phyloP scores from a whole-genome alignment of 1,140 invertebrate genomes.

The Maconellicoccus hirsutus region DNA sequence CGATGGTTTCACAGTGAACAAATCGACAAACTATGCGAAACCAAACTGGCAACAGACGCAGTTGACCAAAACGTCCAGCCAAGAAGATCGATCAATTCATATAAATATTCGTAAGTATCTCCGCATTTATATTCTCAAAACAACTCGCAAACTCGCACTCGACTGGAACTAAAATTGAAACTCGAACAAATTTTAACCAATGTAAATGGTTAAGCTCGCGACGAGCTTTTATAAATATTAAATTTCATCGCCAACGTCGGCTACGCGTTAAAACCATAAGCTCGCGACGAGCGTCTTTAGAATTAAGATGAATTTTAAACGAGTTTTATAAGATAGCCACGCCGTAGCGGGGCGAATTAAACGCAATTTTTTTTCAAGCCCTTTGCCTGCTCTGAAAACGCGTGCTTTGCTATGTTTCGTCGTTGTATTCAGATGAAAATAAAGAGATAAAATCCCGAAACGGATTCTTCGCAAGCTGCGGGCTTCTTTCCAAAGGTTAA shows the following conservation, averaged over 20 bases:
- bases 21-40: not conserved
- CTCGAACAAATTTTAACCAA: not conserved
- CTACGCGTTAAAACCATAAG: too few species aligned
- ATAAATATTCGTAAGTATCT: not conserved
- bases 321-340: too few species aligned
- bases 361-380: too few species aligned
- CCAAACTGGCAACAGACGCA: not conserved
- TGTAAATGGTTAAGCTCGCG: not conserved
- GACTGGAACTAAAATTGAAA: not conserved
- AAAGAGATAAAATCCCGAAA: too few species aligned
- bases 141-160: not conserved
- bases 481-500: too few species aligned
- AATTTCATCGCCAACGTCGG: not conserved
- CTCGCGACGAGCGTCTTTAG: too few species aligned
- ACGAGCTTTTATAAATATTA: constrained; percentile 1
- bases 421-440: too few species aligned
- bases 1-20: not conserved
- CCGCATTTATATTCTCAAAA: not conserved
- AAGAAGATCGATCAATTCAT: not conserved
- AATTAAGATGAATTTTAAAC: too few species aligned
- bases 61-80: not conserved
- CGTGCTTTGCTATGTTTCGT: too few species aligned
- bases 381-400: too few species aligned
- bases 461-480: too few species aligned
- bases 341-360: too few species aligned